Evolutionary conservation across 35 echinoderm and acorn worm species (phyloP), one percentile per base, ranked within the genome.

Genomic region (Eucidaris tribuloides): DNA sequence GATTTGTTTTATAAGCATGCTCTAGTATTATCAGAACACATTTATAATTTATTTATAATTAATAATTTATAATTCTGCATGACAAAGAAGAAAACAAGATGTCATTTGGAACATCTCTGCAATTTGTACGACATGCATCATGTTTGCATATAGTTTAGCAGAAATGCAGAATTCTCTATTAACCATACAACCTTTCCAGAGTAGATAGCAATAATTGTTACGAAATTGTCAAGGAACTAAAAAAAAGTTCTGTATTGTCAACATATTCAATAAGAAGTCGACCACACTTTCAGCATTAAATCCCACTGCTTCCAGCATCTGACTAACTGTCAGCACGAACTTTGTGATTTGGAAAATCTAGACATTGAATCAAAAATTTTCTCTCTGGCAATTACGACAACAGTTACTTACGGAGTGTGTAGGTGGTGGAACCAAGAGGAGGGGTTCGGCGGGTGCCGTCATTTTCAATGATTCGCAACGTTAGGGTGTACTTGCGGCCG

Each of bases 401-500:
- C 30, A 46, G 28, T 4, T 1, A 87, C 57, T 79, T 81, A 88
- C 76, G 66, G 15, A 88, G 85, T 33, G 76, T 79, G 27, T 80
- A 81, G 0, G 85, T 52, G n/a, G 56, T 64, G 15, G 57, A 45
- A 27, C 20, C 85, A 13, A 80, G 15, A 33, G 31, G 55, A 32
- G 20, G 29, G 7, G n/a, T n/a, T n/a, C n/a, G n/a, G n/a, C 40
- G 39, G 31, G 32, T 54, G 30, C 85, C 85, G 30, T 35, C 59
- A 32, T 17, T 59, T 4, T 31, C 6, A 1, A 88, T 45, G 19
- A 59, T 74, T 20, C 46, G 66, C 37, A 88, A 46, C 6, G 41
- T 55, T 0, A 88, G 48, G 9, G 54, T 63, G 76, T 88, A 88
- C 15, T 50, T 88, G 55, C 81, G 76, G 14, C 85, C 85, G 14